Base-by-base conservation (phyloP, 1,140 invertebrate genomes). In the Drosophila nebulosa region DNA sequence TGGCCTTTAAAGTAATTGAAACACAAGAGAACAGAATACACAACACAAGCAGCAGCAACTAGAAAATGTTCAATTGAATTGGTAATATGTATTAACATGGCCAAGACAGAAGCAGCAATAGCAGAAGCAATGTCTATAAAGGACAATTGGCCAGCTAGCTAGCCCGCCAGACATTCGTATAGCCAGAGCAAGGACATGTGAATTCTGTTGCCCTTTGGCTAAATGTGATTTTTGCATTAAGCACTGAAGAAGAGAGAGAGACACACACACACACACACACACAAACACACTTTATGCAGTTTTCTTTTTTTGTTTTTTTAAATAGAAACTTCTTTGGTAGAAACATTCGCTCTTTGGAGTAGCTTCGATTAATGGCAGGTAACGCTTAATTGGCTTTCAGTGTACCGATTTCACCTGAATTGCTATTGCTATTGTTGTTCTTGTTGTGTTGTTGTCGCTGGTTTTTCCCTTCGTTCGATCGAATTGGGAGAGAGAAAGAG, bases 351-450 rank as follows among this genome's bases (percentile, higher is more conserved):
- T n/a, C 73, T 79, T 63, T 55, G 57, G 36, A 59, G 69, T 63
- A 62, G 68, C 77, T 81, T 78, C 74, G 81, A 86, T 85, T 85
- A 85, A 76, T 80, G 78, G 50, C 65, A 65, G 71, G 67, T 46
- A 55, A 78, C 74, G 78, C 64, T 79, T 85, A 85, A 85, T 85
- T 85, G 81, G 84, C 81, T 86, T 85, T 86, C 81, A 78, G 78
- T 85, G 81, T 86, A 77, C 74, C 81, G 78, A 74, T 86, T 85
- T 78, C 52, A 86, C 69, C 74, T 86, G 81, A 61, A 81, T 70
- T 24, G 32, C 62, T 30, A 21, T 14, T 46, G 10, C 12, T 14
- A 6, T 16, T 53, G 21, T 16, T 6, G 52, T 52, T 63, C 42
- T 26, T 51, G 30, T 27, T 39, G 52, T n/a, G n/a, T n/a, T n/a